Conservation (phyloP, 2,113 vertebrate species). For the Thamnaconus septentrionalis region DNA sequence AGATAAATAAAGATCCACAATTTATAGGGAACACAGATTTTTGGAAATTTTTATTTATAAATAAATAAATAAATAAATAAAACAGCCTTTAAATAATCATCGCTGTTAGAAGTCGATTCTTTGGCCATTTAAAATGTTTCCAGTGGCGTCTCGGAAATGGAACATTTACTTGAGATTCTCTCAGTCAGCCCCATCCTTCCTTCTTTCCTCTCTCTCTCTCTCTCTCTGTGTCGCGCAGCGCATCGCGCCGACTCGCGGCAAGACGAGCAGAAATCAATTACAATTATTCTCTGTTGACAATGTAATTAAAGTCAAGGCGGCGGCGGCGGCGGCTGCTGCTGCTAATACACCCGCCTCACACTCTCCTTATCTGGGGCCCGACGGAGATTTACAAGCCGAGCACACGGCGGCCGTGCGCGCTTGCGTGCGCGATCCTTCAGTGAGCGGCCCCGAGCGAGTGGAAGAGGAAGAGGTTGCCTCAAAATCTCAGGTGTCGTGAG, state of each 20-base stretch:
- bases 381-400: slow-evolving; percentile 77
- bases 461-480: too few species aligned
- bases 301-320: slow-evolving; percentile 86
- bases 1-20: too few species aligned
- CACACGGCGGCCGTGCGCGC: slow-evolving; percentile 11
- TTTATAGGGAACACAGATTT: too few species aligned
- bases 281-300: slow-evolving; percentile 95
- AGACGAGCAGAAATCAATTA: slow-evolving; percentile 85
- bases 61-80: too few species aligned
- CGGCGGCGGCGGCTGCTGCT: slow-evolving; percentile 67
- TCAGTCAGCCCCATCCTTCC: background rate
- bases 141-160: too few species aligned
- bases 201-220: background rate
- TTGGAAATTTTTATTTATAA: too few species aligned
- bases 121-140: too few species aligned
- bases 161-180: too few species aligned
- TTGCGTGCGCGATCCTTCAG: background rate
- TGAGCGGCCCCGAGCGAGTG: too few species aligned
- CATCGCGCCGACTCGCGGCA: slow-evolving; percentile 19
- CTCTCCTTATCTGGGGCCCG: slow-evolving; percentile 74
- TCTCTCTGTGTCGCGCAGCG: background rate
- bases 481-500: too few species aligned
- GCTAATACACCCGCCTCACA: slow-evolving; percentile 2
- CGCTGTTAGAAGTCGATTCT: too few species aligned
- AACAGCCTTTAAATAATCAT: too few species aligned